Evolutionary conservation across 2,797 vertebrate species (phyloP).

Genomic region (Rhabdomys pumilio): DNA sequence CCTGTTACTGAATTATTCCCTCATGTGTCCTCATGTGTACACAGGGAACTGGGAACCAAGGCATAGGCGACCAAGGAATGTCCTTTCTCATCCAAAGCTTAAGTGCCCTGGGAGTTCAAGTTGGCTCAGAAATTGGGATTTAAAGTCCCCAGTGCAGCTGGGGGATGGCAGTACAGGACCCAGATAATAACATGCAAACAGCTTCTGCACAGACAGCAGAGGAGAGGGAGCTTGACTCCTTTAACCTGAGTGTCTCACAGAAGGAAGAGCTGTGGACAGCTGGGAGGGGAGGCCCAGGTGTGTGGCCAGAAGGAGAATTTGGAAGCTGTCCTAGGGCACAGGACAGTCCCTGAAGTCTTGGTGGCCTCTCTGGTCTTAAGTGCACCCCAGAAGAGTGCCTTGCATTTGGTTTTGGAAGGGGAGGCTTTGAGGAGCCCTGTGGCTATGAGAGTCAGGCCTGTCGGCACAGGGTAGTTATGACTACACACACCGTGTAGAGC

Average conservation of each 20-base stretch:
- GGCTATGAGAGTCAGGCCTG: neutral
- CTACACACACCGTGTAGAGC: no score
- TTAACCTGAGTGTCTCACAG: neutral
- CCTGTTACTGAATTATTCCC: neutral
- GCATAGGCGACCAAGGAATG: neutral
- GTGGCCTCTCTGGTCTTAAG: neutral
- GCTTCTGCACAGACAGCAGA: neutral
- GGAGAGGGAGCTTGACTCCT: neutral
- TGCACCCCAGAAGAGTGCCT: no score
- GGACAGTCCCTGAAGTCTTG: neutral
- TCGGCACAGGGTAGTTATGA: neutral
- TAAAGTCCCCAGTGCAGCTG: neutral
- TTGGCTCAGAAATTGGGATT: neutral
- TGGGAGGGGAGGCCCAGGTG: no score
- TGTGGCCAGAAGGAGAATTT: no score
- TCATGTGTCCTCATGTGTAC: neutral
- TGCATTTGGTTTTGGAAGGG: no score
- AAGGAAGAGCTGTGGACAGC: neutral
- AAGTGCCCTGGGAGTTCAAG: neutral
- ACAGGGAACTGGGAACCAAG: neutral
- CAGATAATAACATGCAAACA: no score
- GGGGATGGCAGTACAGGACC: neutral
- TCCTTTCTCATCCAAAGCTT: neutral
- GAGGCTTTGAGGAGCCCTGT: neutral
- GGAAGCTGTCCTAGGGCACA: accelerated